Conservation (phyloP, 2,113 vertebrate genomes). For the Sinocyclocheilus grahami region DNA sequence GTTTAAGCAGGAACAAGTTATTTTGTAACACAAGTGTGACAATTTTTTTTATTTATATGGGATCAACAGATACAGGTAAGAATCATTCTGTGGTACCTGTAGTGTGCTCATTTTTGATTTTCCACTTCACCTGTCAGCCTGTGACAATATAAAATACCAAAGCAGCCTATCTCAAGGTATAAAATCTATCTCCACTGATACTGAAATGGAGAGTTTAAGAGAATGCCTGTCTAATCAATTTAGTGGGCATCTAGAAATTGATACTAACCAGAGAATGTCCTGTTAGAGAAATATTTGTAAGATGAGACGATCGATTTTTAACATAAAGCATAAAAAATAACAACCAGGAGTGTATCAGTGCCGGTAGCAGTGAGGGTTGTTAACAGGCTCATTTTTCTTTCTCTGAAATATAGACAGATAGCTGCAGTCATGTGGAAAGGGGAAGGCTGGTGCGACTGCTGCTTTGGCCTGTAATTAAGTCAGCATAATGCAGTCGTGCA, state of each 20-base stretch:
- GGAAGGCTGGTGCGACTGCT: slow-evolving; percentile 33
- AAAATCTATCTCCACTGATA: background rate
- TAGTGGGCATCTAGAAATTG: background rate
- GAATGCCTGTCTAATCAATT: background rate
- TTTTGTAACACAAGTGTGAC: slow-evolving; percentile 17
- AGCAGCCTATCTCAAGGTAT: background rate
- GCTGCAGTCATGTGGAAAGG: slow-evolving; percentile 40
- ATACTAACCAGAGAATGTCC: background rate
- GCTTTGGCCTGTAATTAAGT: slow-evolving; percentile 54
- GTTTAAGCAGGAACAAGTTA: background rate
- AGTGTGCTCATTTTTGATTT: slow-evolving; percentile 33
- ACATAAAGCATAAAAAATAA: slow-evolving; percentile 4
- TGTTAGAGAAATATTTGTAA: background rate
- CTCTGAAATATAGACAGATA: slow-evolving; percentile 31
- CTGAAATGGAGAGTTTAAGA: background rate
- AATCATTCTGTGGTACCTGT: slow-evolving; percentile 47
- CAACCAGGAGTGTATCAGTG: slow-evolving; percentile 19
- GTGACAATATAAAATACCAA: too few species aligned
- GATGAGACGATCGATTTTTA: background rate
- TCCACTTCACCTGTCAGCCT: slow-evolving; percentile 49
- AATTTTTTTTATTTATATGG: slow-evolving; percentile 54
- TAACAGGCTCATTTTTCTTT: slow-evolving; percentile 29
- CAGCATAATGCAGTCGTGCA: slow-evolving; percentile 31
- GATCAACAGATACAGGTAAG: slow-evolving; percentile 77
- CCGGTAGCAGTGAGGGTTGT: background rate